Evolutionary conservation across 2,888 invertebrate genomes (phyloP), one percentile per base, ranked within the genome.

Genomic region (Epinotia brunnichana): DNA sequence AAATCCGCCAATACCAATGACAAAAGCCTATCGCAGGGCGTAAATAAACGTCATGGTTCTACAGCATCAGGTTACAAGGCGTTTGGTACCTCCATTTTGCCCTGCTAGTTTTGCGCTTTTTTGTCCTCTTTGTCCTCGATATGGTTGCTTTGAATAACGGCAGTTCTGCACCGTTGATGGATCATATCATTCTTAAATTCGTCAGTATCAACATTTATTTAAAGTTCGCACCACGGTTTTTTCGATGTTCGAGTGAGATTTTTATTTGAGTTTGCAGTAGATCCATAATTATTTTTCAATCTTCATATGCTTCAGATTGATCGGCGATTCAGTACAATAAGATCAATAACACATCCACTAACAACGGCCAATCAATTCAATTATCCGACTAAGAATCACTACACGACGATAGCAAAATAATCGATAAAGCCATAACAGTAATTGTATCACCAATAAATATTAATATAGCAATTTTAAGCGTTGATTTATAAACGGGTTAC

Each of bases 31-130:
- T 57, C 57, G 51, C 7, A 56, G 53, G 63, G 62, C 73, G 74
- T 80, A 82, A 83, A 84, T 81, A 84, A 79, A 82, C 77, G 77
- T 60, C 61, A 75, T 77, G 77, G 82, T 83, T 80, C 77, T 56
- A 78, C 51, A 69, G 82, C 78, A 78, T 83, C 81, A 77, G 79
- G 81, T 85, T 83, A 82, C 83, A 75, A 75, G 77, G 79, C 81
- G 80, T 51, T 62, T 51, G 35, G 53, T 53, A 59, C 56, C 21
- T 63, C 63, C 69, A 73, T 73, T 72, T 63, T 44, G 62, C 41
- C n/a, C 68, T 19, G 51, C 63, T n/a, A n/a, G n/a, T n/a, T 69
- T 69, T 5, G 35, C 57, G 39, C 62, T 72, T 59, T n/a, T 66
- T 67, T 60, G 15, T 7, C 11, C 13, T 3, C 53, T 72, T 71